Percentiles rank a stretch among this genome's conserved stretches.
phyloP scores from a whole-genome alignment of 2,888 invertebrate species.

The Lumbricus terrestris region DNA sequence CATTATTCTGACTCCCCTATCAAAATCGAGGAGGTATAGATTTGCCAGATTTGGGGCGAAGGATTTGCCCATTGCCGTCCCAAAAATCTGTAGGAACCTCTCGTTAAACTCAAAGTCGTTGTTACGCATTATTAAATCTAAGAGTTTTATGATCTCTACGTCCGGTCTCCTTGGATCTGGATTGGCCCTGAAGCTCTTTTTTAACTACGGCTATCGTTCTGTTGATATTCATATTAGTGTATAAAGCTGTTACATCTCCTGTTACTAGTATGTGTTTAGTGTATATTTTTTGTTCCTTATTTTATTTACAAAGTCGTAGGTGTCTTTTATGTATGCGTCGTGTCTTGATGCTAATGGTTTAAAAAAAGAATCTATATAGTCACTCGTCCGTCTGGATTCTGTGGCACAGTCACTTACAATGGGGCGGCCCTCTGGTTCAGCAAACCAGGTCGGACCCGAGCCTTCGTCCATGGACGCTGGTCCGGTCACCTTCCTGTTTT shows the following conservation, averaged over 20 bases:
- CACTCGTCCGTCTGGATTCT: slow-evolving; percentile 16
- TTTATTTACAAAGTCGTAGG: background rate
- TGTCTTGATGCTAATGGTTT: background rate
- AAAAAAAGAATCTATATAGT: background rate
- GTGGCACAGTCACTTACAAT: background rate
- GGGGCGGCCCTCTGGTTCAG: background rate
- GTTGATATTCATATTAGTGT: slow-evolving; percentile 5
- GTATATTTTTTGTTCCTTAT: background rate
- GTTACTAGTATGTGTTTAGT: background rate
- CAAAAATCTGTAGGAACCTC: background rate
- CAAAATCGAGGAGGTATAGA: background rate
- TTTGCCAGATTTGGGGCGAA: background rate
- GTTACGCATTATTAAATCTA: too few relatives aligned
- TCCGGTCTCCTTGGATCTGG: background rate
- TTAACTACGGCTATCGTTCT: background rate
- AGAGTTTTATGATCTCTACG: too few relatives aligned
- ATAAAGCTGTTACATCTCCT: too few relatives aligned
- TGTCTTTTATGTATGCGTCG: too few relatives aligned
- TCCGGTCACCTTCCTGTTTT: too few relatives aligned
- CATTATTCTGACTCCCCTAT: background rate
- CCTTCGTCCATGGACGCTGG: too few relatives aligned
- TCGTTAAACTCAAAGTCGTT: background rate
- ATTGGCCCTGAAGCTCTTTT: too few relatives aligned
- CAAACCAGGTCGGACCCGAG: too few relatives aligned
- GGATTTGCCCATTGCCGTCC: background rate